Base-by-base conservation (phyloP, 2,888 invertebrate species). In the Molorchus minor region DNA sequence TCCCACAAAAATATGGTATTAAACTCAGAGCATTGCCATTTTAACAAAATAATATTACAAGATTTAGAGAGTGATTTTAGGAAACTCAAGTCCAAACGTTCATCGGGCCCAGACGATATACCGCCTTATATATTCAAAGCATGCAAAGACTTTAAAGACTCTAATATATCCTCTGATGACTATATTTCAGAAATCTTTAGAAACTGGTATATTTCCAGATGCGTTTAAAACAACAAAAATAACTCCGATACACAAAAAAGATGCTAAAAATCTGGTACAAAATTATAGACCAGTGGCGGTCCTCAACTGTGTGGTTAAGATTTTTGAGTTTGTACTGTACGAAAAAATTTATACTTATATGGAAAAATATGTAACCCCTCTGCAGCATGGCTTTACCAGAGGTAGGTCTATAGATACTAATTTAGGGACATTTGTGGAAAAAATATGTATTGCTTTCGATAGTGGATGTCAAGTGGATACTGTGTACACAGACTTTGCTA, bases 121-220 rank as follows among this genome's bases (percentile, higher is more conserved):
- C 29, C 40, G 3, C 25, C 36, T 25, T 52, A 52, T 10, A 29
- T 52, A 13, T 52, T 52, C 29, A 52, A 52, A 41, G 12, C 16
- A 10, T 30, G 19, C 33, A 47, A 33, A n/a, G 33, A 47, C 25
- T 5, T 8, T n/a, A n/a, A n/a, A n/a, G n/a, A n/a, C n/a, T 25
- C 25, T 3, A 25, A 25, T 25, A 8, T 8, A 25, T 25, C 25
- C 25, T 8, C 8, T 25, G 8, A 5, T 25, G n/a, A n/a, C n/a
- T 8, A 25, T 25, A 25, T 25, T 25, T 25, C 25, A 25, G 8
- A 25, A 3, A 25, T 25, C 8, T 8, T 25, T 25, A n/a, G 25
- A 25, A 25, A 25, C 7, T 38, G 38, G 2, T 13, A 15, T 15
- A 15, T 38, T 38, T 38, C 38, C 38, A 3, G 16, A 15, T 5